These are phyloP conservation scores for Eilema caniola DNA, from an alignment of 2,888 invertebrate genomes.

Conservation along the genomic window DNA sequence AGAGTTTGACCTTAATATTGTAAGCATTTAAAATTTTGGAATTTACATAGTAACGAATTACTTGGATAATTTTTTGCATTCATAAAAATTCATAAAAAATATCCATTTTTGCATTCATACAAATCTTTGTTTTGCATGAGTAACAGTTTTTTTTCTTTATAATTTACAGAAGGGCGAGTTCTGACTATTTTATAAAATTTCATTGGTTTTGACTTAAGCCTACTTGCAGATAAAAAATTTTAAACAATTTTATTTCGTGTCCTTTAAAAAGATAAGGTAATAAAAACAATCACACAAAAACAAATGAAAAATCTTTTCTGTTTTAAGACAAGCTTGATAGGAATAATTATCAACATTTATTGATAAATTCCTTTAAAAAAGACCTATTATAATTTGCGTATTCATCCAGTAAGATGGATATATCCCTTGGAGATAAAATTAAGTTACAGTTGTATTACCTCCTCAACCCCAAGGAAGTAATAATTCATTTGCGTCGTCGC, in stretches of 20 bases:
- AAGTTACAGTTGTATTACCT: conserved; percentile 31
- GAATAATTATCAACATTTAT: neutral
- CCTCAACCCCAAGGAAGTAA: conserved; percentile 47
- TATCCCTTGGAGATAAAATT: conserved; percentile 26
- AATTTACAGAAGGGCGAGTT: neutral
- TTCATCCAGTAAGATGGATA: neutral
- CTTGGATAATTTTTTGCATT: neutral
- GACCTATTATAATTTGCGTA: neutral
- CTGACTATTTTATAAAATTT: neutral
- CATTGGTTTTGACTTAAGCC: too few species aligned
- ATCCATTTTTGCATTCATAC: too few species aligned
- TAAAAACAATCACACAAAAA: neutral
- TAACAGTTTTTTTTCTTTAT: too few species aligned
- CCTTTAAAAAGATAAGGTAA: neutral
- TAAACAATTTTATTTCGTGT: neutral
- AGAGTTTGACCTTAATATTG: neutral
- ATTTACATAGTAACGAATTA: neutral
- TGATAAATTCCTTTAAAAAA: neutral
- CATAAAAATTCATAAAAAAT: too few species aligned
- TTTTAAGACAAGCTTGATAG: neutral
- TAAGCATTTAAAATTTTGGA: neutral
- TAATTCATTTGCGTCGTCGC: conserved; percentile 53
- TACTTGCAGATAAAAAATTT: too few species aligned
- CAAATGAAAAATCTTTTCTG: neutral
- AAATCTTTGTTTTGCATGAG: too few species aligned